Percentiles rank a stretch among this genome's conserved stretches.
These are phyloP conservation scores for Holothuria leucospilota DNA, from an alignment of 53 echinoderm and acorn worm genomes.

Conservation along the genomic window DNA sequence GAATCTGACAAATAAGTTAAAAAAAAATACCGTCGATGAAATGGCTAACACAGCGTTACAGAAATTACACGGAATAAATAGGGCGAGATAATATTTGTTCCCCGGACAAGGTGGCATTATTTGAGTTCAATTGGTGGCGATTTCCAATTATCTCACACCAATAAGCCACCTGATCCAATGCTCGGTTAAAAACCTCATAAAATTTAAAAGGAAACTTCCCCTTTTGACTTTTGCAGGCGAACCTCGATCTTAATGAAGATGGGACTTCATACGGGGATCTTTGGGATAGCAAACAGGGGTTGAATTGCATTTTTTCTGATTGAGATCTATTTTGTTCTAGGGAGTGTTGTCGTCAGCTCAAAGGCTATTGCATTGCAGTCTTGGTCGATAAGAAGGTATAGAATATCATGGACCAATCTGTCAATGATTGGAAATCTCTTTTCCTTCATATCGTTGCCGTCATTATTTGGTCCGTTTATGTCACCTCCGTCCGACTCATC, in stretches of 20 bases:
- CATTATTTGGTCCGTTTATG: no score
- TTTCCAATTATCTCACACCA: slow-evolving; percentile 30
- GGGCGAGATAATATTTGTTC: slow-evolving; percentile 37
- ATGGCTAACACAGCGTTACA: no score
- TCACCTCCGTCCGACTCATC: no score
- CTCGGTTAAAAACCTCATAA: slow-evolving; percentile 6
- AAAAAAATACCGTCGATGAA: no score
- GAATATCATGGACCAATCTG: slow-evolving; percentile 14
- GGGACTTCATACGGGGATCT: slow-evolving; percentile 17
- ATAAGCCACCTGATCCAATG: slow-evolving; percentile 30
- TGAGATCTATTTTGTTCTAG: not conserved
- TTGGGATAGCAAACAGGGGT: slow-evolving; percentile 7
- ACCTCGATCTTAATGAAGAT: slow-evolving; percentile 25
- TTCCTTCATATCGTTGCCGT: no score
- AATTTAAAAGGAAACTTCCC: slow-evolving; percentile 30
- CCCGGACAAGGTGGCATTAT: slow-evolving; percentile 1
- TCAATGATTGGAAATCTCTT: no score
- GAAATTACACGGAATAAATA: slow-evolving; percentile 12
- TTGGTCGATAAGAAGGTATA: slow-evolving; percentile 25
- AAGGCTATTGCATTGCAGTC: slow-evolving; percentile 37
- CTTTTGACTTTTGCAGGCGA: not conserved
- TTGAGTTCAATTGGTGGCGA: slow-evolving; percentile 11
- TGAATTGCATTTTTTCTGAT: slow-evolving; percentile 32
- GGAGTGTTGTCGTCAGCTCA: slow-evolving; percentile 25
- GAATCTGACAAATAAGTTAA: no score